A percentile compares a stretch with the other conserved stretches of the same genome.
phyloP scores from a whole-genome alignment of 2,888 invertebrate genomes.

The Mimumesa dahlbomi region DNA sequence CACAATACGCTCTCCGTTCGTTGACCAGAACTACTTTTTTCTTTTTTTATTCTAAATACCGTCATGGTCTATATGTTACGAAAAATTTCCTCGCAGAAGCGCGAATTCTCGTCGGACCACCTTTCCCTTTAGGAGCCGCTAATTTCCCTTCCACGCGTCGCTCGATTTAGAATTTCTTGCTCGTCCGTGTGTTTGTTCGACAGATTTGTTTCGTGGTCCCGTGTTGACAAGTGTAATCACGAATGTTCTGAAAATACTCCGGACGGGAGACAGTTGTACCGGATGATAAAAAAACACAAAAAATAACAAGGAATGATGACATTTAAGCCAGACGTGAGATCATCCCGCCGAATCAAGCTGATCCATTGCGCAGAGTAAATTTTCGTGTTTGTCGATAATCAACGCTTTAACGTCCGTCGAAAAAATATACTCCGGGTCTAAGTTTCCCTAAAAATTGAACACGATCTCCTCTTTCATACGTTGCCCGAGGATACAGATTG shows the following conservation, averaged over 20 bases:
- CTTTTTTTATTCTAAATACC: too few relatives aligned
- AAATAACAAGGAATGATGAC: not conserved
- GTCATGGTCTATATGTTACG: too few relatives aligned
- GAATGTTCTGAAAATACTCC: conserved; percentile 9
- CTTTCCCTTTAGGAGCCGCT: not conserved
- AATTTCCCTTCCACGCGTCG: conserved; percentile 4
- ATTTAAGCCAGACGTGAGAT: not conserved
- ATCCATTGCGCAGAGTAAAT: too few relatives aligned
- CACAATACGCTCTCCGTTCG: not conserved
- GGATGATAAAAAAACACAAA: not conserved
- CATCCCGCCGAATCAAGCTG: not conserved
- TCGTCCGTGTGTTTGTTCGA: not conserved
- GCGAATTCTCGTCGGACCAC: too few relatives aligned
- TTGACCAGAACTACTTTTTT: too few relatives aligned
- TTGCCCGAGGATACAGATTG: not conserved
- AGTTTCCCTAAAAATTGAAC: too few relatives aligned
- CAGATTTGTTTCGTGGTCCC: not conserved
- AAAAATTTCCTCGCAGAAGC: too few relatives aligned
- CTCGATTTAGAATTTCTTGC: conserved; percentile 12
- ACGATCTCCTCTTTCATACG: too few relatives aligned
- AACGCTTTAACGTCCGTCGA: too few relatives aligned
- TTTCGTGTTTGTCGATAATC: too few relatives aligned
- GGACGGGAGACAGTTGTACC: too few relatives aligned
- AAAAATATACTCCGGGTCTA: too few relatives aligned
- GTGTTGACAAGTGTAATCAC: conserved; percentile 25